These are phyloP conservation scores for Gymnogyps californianus DNA, from an alignment of 2,113 vertebrate genomes.

Conservation along the genomic window DNA sequence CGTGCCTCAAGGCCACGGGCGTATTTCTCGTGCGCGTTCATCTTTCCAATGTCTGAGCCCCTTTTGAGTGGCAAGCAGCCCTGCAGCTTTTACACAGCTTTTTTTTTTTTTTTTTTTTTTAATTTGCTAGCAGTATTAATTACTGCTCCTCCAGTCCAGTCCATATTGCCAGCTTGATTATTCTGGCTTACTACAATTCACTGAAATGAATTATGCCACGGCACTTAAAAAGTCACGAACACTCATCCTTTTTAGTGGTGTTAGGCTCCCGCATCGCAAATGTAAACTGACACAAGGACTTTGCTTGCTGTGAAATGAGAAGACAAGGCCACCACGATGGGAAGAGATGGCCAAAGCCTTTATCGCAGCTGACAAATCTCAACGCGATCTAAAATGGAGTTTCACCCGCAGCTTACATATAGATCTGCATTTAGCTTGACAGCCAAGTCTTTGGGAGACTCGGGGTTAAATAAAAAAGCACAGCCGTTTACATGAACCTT, in stretches of 20 bases:
- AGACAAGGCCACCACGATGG: neutral
- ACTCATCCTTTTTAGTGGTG: neutral
- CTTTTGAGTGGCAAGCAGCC: neutral
- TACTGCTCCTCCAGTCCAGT: neutral
- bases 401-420: neutral
- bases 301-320: neutral
- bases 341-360: neutral
- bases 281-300: neutral
- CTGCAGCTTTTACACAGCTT: neutral
- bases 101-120: neutral
- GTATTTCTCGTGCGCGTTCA: neutral
- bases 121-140: slow-evolving; percentile 13
- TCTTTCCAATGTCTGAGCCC: neutral
- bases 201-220: neutral
- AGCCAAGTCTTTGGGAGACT: slow-evolving; percentile 27
- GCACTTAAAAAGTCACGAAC: slow-evolving; percentile 3
- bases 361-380: neutral
- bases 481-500: slow-evolving; percentile 79
- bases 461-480: slow-evolving; percentile 69
- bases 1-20: neutral
- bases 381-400: neutral
- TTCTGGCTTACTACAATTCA: neutral
- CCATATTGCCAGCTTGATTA: neutral
- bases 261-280: neutral
- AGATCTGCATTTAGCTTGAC: neutral